Conservation (phyloP, 2,797 vertebrate genomes). For the Hoplostethus mediterraneus region DNA sequence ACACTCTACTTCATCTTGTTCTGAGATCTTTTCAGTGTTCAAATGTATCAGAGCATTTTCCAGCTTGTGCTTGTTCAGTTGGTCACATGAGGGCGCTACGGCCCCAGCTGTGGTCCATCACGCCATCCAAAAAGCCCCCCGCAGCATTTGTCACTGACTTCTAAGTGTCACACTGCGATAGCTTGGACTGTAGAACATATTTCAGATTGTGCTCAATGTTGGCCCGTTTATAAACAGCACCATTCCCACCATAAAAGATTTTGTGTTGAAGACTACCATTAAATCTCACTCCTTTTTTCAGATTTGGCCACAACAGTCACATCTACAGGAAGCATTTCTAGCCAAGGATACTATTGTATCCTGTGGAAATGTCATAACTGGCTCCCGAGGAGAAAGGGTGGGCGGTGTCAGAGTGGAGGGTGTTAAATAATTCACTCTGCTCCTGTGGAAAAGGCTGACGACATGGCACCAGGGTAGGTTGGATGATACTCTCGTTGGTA, state of each 20-base stretch:
- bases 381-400: conserved; percentile 14
- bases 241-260: background rate
- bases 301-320: background rate
- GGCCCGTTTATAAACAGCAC: background rate
- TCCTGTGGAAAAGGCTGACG: conserved; percentile 36
- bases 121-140: background rate
- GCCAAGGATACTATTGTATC: background rate
- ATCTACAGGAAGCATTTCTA: background rate
- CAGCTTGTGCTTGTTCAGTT: background rate
- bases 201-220: background rate
- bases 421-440: conserved; percentile 56
- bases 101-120: background rate
- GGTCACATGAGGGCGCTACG: conserved; percentile 51
- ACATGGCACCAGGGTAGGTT: background rate
- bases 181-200: background rate
- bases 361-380: conserved; percentile 18
- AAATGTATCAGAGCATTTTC: too few species aligned
- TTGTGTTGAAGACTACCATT: background rate
- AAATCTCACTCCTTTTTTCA: background rate
- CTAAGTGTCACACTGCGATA: background rate
- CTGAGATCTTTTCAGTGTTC: background rate
- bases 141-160: too few species aligned
- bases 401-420: background rate
- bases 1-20: background rate
- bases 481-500: background rate